Conservation (phyloP, 2,888 invertebrate genomes). For the Harpalus rubripes region DNA sequence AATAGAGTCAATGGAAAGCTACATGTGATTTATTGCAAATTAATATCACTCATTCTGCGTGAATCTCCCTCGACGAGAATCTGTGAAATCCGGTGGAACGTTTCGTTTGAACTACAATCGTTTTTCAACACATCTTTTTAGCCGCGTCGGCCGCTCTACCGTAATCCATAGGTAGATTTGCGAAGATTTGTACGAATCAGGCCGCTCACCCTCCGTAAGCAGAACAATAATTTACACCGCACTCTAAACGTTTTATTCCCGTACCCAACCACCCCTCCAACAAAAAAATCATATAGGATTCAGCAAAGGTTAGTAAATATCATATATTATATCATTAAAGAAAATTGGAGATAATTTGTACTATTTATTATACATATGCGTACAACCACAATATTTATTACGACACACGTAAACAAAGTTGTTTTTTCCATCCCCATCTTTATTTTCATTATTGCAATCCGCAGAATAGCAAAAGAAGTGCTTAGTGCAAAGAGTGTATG, state of each 20-base stretch:
- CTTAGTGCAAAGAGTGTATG: too few species aligned
- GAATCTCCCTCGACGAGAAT: background rate
- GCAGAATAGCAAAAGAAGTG: too few species aligned
- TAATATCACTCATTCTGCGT: slow-evolving; percentile 36
- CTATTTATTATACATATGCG: too few species aligned
- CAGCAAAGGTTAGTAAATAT: background rate
- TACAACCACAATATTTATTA: too few species aligned
- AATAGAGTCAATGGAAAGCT: slow-evolving; percentile 1
- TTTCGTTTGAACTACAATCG: slow-evolving; percentile 42
- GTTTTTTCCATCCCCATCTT: too few species aligned
- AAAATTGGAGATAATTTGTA: background rate
- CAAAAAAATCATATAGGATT: slow-evolving; percentile 1
- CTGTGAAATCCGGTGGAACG: slow-evolving; percentile 38
- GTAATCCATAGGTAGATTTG: slow-evolving; percentile 45
- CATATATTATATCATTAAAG: background rate
- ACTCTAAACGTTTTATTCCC: slow-evolving; percentile 40
- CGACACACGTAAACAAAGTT: too few species aligned
- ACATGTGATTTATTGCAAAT: slow-evolving; percentile 41
- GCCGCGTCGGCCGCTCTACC: background rate
- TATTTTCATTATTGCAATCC: too few species aligned
- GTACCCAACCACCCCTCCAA: background rate
- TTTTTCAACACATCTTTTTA: too few species aligned
- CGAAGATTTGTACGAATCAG: slow-evolving; percentile 38
- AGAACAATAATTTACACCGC: slow-evolving; percentile 29
- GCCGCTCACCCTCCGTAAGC: slow-evolving; percentile 27